A percentile compares a stretch with the other conserved stretches of the same genome.
These are phyloP conservation scores for Isaurus tuberculatus DNA, from an alignment of 92 coral and sea anemone genomes.

Conservation along the genomic window DNA sequence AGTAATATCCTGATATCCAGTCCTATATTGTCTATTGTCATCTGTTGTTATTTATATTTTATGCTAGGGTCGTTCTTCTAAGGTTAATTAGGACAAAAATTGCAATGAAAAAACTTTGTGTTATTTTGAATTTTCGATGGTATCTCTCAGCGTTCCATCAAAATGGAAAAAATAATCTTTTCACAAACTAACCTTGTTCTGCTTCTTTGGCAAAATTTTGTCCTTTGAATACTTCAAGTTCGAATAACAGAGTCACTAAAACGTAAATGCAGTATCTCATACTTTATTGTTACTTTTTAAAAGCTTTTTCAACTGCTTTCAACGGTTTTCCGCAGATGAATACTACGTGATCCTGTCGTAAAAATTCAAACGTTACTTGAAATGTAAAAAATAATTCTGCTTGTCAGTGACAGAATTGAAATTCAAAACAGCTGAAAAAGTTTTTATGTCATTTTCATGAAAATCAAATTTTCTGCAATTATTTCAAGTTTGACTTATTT, in stretches of 20 bases:
- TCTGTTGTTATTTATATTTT: not conserved
- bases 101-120: not conserved
- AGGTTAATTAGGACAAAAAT: too few species aligned
- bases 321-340: not conserved
- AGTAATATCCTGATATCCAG: too few species aligned
- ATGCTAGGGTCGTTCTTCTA: too few species aligned
- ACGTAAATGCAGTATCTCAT: not conserved
- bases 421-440: not conserved
- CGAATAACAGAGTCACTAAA: not conserved
- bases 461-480: not conserved
- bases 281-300: not conserved
- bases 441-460: not conserved
- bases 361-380: not conserved
- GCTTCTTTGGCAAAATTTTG: not conserved
- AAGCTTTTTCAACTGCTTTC: not conserved
- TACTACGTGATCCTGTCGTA: not conserved
- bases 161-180: not conserved
- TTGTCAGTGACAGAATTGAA: too few species aligned
- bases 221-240: not conserved
- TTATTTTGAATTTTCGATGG: too few species aligned
- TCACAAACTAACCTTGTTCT: not conserved
- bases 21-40: too few species aligned
- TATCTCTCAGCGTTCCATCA: too few species aligned
- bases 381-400: not conserved
- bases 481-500: not conserved